Base-by-base conservation (phyloP, 2,113 vertebrate species). In the Merops nubicus region DNA sequence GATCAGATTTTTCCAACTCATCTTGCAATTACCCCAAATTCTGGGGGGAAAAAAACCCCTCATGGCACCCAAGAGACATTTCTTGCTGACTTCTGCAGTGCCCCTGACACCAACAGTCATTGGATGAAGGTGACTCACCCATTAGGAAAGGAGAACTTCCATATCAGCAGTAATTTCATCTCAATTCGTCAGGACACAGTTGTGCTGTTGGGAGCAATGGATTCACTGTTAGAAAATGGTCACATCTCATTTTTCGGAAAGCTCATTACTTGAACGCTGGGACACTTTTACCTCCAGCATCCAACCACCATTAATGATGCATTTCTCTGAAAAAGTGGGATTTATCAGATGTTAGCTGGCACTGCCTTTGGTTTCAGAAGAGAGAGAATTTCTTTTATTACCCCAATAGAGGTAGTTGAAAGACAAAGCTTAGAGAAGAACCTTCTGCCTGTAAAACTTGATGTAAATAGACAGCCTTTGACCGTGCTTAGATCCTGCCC, bases 401-500 rank as follows among this genome's bases (percentile, higher is more conserved):
- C 63, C 53, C 67, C 19, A 40, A 23, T 76, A 63, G 67, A 48
- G 18, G 38, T 6, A 28, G 76, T 15, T 76, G 42, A 76, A 45
- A 72, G 67, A 48, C 6, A 28, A 70, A 56, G 31, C 50, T 34
- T 75, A 40, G n/a, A 48, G 33, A 77, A 81, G 25, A 47, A 29
- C 12, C 29, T 69, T 50, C 14, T 50, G 54, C 22, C 34, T 56
- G 4, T 21, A 23, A 42, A 47, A 36, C 6, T 43, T 45, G 50
- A 20, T 65, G 48, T 63, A 10, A 26, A 38, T 9, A 57, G n/a
- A 6, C 62, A 75, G 15, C 56, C 36, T 15, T 40, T 45, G 53
- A 12, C 26, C 18, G 10, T 64, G 2, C 16, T 8, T 19, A 2
- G 17, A 38, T 33, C 3, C 33, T 3, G 2, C 14, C 11, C 21